These are phyloP conservation scores for Octodon degus DNA, from an alignment of 2,113 vertebrate genomes.

Conservation along the genomic window DNA sequence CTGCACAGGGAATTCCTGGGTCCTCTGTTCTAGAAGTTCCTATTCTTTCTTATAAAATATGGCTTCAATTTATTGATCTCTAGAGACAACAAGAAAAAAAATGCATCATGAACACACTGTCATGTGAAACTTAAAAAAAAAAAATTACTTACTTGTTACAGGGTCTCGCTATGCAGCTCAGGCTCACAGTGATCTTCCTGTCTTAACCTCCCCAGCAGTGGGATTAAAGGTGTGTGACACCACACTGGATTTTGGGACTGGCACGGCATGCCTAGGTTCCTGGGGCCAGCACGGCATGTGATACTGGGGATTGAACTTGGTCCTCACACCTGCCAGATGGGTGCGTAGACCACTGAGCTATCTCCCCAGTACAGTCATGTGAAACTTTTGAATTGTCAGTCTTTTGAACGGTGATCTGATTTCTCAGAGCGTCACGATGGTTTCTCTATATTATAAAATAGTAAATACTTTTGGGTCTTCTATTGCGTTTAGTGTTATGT, in stretches of 20 bases:
- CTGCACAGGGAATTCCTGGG: not conserved
- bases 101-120: not conserved
- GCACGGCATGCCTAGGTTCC: too few species aligned
- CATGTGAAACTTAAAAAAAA: not conserved
- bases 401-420: not conserved
- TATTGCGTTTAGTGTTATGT: not conserved
- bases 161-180: too few species aligned
- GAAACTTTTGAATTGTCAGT: not conserved
- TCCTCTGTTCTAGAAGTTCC: not conserved
- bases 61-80: not conserved
- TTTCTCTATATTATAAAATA: not conserved
- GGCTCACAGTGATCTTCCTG: too few species aligned
- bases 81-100: constrained; percentile 30
- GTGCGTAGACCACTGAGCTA: too few species aligned
- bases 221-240: too few species aligned
- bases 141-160: too few species aligned
- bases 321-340: too few species aligned
- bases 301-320: too few species aligned
- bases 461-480: not conserved
- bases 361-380: not conserved
- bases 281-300: too few species aligned
- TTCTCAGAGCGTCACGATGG: not conserved
- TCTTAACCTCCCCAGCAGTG: too few species aligned
- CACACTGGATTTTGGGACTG: too few species aligned
- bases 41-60: not conserved